Evolutionary conservation across 2,797 vertebrate genomes (phyloP).

Genomic region (Tapirus indicus): DNA sequence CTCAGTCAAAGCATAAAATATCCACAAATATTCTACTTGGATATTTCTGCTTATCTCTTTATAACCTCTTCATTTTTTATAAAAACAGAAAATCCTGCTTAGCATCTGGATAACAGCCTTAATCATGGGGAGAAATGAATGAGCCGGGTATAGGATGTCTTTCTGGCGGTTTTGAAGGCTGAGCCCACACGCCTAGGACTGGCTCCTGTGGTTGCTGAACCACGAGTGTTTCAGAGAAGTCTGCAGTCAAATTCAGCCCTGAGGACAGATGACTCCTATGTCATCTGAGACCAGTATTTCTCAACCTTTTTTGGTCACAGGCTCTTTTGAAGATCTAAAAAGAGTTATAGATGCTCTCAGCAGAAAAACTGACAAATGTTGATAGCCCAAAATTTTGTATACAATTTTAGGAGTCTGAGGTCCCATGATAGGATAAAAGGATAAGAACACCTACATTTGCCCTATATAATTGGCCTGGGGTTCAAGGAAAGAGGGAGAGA

Average conservation of each 20-base stretch:
- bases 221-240: conserved; percentile 22
- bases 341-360: not conserved
- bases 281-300: conserved; percentile 10
- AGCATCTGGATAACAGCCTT: not conserved
- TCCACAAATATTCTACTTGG: not conserved
- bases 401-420: not conserved
- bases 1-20: not conserved
- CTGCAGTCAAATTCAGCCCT: not conserved
- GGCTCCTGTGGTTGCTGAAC: not conserved
- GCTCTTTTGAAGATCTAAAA: conserved; percentile 1
- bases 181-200: not conserved
- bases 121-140: not conserved
- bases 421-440: not conserved
- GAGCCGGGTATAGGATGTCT: not conserved
- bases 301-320: not conserved
- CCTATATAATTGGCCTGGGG: not conserved
- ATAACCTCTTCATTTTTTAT: not conserved
- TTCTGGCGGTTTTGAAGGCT: not conserved
- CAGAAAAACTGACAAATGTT: conserved; percentile 17
- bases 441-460: not conserved
- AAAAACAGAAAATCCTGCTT: not conserved
- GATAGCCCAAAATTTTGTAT: not conserved
- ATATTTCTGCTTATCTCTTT: conserved; percentile 48
- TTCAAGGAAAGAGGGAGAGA: not conserved
- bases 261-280: not conserved